Evolutionary conservation across 2,888 invertebrate genomes (phyloP).

Genomic region (Trichopoda pennipes): DNA sequence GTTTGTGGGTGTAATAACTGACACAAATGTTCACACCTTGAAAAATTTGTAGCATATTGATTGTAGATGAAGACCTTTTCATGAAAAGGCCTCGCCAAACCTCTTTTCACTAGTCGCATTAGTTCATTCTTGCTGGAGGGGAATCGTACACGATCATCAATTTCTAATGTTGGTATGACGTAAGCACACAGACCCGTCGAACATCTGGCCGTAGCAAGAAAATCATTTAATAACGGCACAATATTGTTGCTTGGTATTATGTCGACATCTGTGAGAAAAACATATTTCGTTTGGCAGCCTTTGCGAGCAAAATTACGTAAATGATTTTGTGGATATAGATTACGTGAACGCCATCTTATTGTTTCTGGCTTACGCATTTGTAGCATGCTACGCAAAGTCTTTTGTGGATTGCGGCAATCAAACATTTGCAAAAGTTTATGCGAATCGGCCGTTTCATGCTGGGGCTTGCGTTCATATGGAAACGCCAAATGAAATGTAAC

Average conservation of each 20-base stretch:
- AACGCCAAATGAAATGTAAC: slow-evolving; percentile 89
- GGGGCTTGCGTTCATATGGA: slow-evolving; percentile 82
- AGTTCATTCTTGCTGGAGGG: slow-evolving; percentile 91
- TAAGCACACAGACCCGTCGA: slow-evolving; percentile 86
- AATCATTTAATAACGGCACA: slow-evolving; percentile 86
- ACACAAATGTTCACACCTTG: slow-evolving; percentile 83
- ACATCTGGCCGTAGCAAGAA: slow-evolving; percentile 84
- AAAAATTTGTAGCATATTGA: slow-evolving; percentile 94
- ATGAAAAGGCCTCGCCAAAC: slow-evolving; percentile 93
- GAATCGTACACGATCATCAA: slow-evolving; percentile 89
- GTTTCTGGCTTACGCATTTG: slow-evolving; percentile 85
- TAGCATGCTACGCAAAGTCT: slow-evolving; percentile 84
- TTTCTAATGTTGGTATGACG: slow-evolving; percentile 94
- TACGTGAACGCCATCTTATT: slow-evolving; percentile 87
- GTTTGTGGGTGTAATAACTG: neutral
- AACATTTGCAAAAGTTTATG: slow-evolving; percentile 84
- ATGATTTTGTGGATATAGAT: slow-evolving; percentile 94
- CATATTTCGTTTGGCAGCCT: slow-evolving; percentile 90
- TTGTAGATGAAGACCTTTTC: slow-evolving; percentile 95
- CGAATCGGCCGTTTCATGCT: slow-evolving; percentile 83
- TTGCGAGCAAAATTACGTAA: slow-evolving; percentile 92
- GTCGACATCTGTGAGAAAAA: slow-evolving; percentile 93
- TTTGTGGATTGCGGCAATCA: slow-evolving; percentile 87
- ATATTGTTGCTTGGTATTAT: slow-evolving; percentile 90
- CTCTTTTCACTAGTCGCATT: slow-evolving; percentile 88